Evolutionary conservation across 2,888 invertebrate genomes (phyloP).

Genomic region (Nymphalis c-album): DNA sequence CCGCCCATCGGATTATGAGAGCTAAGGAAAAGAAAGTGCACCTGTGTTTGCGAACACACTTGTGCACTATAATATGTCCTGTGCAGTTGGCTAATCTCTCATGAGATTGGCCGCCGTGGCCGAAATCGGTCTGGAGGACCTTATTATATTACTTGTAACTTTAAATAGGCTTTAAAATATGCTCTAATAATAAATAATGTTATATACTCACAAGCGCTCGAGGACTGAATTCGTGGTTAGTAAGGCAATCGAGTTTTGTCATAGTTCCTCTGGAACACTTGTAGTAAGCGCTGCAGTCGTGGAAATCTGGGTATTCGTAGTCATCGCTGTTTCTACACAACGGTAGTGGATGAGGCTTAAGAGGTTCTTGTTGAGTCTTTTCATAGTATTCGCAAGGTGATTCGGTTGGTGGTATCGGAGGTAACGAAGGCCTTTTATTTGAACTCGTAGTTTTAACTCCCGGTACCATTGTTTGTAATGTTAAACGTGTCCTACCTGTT

Average conservation of each 20-base stretch:
- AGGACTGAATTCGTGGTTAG: constrained; percentile 34
- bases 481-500: not conserved
- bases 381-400: constrained; percentile 19
- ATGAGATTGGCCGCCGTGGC: too few relatives aligned
- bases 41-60: too few relatives aligned
- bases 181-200: not conserved
- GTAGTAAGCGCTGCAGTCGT: constrained; percentile 28
- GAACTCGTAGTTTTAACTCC: not conserved
- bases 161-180: too few relatives aligned
- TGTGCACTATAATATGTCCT: too few relatives aligned
- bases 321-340: constrained; percentile 12
- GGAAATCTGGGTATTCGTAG: constrained; percentile 25
- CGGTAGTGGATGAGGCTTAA: not conserved
- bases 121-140: too few relatives aligned
- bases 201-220: constrained; percentile 33
- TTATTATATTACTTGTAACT: too few relatives aligned
- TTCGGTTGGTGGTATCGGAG: constrained; percentile 17
- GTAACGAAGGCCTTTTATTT: constrained; percentile 5
- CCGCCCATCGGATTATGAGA: too few relatives aligned
- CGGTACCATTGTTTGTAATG: not conserved
- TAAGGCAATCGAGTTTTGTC: constrained; percentile 22
- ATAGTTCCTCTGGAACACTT: constrained; percentile 27
- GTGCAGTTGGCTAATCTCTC: too few relatives aligned
- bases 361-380: not conserved
- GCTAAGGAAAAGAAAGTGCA: too few relatives aligned